A percentile compares a stretch with the other conserved stretches of the same genome.
phyloP scores from a whole-genome alignment of 2,888 invertebrate genomes.

The Ischnura elegans region DNA sequence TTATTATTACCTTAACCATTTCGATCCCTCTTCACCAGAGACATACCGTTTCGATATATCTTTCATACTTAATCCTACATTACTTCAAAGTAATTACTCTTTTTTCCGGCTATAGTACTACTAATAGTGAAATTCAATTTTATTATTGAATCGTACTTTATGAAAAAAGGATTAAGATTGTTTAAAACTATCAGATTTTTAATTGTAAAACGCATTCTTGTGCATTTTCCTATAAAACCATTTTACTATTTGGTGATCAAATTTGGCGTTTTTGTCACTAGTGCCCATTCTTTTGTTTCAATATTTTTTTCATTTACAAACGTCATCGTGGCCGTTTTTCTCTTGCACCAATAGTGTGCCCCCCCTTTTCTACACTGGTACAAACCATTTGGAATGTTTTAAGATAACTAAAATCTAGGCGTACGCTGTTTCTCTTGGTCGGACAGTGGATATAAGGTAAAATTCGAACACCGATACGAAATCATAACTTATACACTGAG shows the following conservation, averaged over 20 bases:
- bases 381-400: slow-evolving; percentile 55
- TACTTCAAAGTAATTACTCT: slow-evolving; percentile 62
- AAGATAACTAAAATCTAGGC: slow-evolving; percentile 55
- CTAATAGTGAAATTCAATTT: slow-evolving; percentile 64
- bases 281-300: slow-evolving; percentile 49
- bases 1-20: slow-evolving; percentile 19
- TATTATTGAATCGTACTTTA: slow-evolving; percentile 59
- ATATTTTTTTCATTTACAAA: slow-evolving; percentile 29
- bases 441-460: slow-evolving; percentile 42
- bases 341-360: slow-evolving; percentile 1
- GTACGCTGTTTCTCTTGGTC: slow-evolving; percentile 39
- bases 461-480: slow-evolving; percentile 49
- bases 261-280: slow-evolving; percentile 60
- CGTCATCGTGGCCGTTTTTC: not conserved
- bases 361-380: slow-evolving; percentile 27
- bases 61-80: slow-evolving; percentile 59
- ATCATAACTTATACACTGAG: slow-evolving; percentile 45
- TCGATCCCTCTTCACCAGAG: not conserved
- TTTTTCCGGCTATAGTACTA: slow-evolving; percentile 59
- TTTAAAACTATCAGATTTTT: slow-evolving; percentile 64
- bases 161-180: slow-evolving; percentile 65
- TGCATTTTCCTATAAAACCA: slow-evolving; percentile 63
- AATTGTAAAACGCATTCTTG: slow-evolving; percentile 65
- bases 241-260: slow-evolving; percentile 64
- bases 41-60: slow-evolving; percentile 45